Evolutionary conservation across 2,113 vertebrate genomes (phyloP).

Genomic region (Nibea albiflora): DNA sequence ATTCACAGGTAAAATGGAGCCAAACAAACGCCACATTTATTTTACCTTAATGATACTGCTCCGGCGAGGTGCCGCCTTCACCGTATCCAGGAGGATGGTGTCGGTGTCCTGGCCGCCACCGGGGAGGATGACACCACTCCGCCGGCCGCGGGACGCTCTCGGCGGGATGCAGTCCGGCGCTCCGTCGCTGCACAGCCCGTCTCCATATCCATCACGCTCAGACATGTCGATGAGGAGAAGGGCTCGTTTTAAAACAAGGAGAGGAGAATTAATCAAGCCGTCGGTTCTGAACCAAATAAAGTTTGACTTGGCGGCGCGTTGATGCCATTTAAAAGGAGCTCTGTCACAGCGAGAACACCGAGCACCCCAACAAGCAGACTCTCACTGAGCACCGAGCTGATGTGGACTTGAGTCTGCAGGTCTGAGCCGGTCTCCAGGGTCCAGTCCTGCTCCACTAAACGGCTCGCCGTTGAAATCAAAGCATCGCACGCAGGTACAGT

Average conservation of each 20-base stretch:
- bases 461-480: conserved; percentile 44
- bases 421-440: conserved; percentile 5
- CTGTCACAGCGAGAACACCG: conserved; percentile 17
- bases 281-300: conserved; percentile 56
- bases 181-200: conserved; percentile 80
- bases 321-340: conserved; percentile 65
- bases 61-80: conserved; percentile 89
- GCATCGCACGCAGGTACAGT: conserved; percentile 49
- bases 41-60: conserved; percentile 98
- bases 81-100: conserved; percentile 86
- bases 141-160: conserved; percentile 82
- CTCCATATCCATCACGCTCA: conserved; percentile 85
- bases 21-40: not conserved
- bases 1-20: not conserved
- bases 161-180: conserved; percentile 73
- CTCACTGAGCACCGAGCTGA: conserved; percentile 19
- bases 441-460: not conserved
- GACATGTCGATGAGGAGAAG: conserved; percentile 64
- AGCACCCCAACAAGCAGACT: conserved; percentile 34
- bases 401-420: conserved; percentile 29
- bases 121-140: conserved; percentile 86
- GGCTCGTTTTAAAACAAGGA: conserved; percentile 13
- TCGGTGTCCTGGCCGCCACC: conserved; percentile 80
- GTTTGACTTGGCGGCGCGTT: conserved; percentile 51
- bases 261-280: conserved; percentile 36